phyloP scores from a whole-genome alignment of 2,888 invertebrate species.

The Tachina grossa region DNA sequence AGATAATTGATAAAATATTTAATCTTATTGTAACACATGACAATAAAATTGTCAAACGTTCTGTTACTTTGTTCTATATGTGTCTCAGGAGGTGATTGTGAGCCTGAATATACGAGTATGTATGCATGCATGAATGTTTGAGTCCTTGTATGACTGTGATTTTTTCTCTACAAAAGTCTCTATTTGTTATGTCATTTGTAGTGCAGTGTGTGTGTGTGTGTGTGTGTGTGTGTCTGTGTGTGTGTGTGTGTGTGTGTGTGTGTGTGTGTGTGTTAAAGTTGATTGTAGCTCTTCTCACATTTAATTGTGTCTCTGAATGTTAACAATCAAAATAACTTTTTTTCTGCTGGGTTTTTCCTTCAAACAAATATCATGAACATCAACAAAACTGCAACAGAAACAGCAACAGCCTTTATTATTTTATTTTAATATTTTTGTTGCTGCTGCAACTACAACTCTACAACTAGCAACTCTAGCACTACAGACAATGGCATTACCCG shows the following conservation, averaged over 20 bases:
- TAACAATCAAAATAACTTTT: slow-evolving; percentile 24
- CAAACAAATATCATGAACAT: slow-evolving; percentile 20
- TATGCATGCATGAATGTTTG: background rate
- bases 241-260: slow-evolving; percentile 6
- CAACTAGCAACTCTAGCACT: background rate
- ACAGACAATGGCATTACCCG: background rate
- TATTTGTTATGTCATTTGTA: slow-evolving; percentile 45
- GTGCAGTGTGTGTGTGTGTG: background rate
- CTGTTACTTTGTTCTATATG: slow-evolving; percentile 47
- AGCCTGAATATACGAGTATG: background rate
- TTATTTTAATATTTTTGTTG: slow-evolving; percentile 34
- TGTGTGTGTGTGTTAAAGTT: no score
- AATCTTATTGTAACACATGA: slow-evolving; percentile 79
- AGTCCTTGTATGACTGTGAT: background rate
- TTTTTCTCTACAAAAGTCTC: slow-evolving; percentile 15
- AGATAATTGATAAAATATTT: slow-evolving; percentile 77
- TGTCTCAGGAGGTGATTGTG: slow-evolving; percentile 27
- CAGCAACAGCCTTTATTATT: slow-evolving; percentile 25
- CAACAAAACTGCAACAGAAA: background rate
- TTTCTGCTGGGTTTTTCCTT: background rate
- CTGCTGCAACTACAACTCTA: background rate
- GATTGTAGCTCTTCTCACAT: slow-evolving; percentile 30
- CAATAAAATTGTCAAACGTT: slow-evolving; percentile 80
- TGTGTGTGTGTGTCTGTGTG: no score
- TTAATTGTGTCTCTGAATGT: slow-evolving; percentile 57